A percentile compares a stretch with the other conserved stretches of the same genome.
These are phyloP conservation scores for Hydrochoerus hydrochaeris DNA, from an alignment of 2,113 vertebrate genomes.

Conservation along the genomic window DNA sequence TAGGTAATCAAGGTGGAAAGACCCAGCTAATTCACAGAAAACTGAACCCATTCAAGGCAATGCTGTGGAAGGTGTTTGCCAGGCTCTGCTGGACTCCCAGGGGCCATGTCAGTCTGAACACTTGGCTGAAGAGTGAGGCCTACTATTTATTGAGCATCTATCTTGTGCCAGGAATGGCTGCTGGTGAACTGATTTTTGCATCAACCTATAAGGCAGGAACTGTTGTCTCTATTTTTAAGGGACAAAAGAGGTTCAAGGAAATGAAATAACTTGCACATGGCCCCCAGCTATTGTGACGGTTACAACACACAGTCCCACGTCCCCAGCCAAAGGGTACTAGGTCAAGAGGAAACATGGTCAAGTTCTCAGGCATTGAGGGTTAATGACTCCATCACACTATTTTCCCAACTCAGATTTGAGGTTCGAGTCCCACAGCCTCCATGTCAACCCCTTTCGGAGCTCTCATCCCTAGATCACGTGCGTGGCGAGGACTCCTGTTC, in stretches of 20 bases:
- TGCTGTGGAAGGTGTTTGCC: background rate
- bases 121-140: background rate
- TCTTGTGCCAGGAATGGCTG: background rate
- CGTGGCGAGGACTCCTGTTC: background rate
- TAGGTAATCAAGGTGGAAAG: background rate
- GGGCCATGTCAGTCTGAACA: rapidly evolving
- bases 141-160: background rate
- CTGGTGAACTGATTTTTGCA: background rate
- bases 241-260: background rate
- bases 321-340: background rate
- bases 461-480: background rate
- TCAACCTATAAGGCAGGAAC: background rate
- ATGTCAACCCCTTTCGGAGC: background rate
- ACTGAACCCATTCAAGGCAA: background rate
- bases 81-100: rapidly evolving
- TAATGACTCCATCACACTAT: background rate
- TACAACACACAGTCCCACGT: background rate
- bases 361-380: background rate
- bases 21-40: background rate
- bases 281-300: background rate
- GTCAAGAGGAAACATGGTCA: rapidly evolving
- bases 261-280: background rate
- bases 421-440: background rate
- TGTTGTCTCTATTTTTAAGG: background rate
- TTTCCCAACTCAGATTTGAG: background rate